Evolutionary conservation across 2,888 invertebrate species (phyloP), one percentile per base, ranked within the genome.

Genomic region (Cantharis rustica): DNA sequence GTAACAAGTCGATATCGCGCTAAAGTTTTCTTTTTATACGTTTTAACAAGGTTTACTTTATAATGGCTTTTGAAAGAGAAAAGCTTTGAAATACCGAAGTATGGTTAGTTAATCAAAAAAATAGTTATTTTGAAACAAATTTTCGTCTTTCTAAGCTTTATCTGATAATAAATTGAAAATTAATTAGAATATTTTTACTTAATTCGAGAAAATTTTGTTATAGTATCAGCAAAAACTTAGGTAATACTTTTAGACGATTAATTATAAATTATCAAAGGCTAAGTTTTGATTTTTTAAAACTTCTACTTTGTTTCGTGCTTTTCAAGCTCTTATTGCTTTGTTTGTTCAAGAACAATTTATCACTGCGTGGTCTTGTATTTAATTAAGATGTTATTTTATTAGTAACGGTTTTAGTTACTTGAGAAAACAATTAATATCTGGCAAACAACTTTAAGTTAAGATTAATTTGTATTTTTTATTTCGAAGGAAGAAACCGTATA

Each of bases 341-440:
- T 64, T 64, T 64, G 64, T 66, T 66, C 64, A n/a, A 17, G n/a
- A 20, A 20, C 64, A 66, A 66, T 66, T 66, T 66, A 66, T 66
- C 64, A 66, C 64, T 66, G 64, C 64, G 64, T 66, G 64, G 64
- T 66, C 16, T 66, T 66, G 64, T 66, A 66, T 66, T 66, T 66
- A 66, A 66, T 66, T 66, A 66, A 31, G 69, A 69, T 62, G 61
- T 23, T 23, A 23, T 71, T 71, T 61, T 23, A 71, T 71, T 71
- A 63, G 62, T 71, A 71, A 71, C 71, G 70, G 61, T 23, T 20
- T 61, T 70, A 71, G 16, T 64, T 71, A 26, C 62, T 16, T 64
- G 63, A 31, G 64, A 63, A 71, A 71, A 71, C 71, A 64, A 64
- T 72, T 72, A 72, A 72, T 68, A 72, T 66, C 68, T 72, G 61